Evolutionary conservation across 2,888 invertebrate species (phyloP).

Genomic region (Sycophila texana): DNA sequence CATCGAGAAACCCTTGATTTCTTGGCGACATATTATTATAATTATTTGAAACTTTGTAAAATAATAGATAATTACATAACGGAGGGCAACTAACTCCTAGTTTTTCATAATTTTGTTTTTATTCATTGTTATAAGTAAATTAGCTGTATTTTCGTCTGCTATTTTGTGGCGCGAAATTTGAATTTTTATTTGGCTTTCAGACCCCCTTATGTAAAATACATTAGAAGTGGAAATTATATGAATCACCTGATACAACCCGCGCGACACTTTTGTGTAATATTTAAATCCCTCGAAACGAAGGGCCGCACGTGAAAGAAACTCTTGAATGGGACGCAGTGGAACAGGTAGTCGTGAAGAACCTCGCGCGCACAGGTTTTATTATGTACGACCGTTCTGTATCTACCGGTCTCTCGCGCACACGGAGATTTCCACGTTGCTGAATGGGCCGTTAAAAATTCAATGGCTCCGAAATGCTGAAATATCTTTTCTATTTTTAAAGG

Average conservation of each 20-base stretch:
- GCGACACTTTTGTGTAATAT: conserved; percentile 19
- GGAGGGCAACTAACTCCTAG: no score
- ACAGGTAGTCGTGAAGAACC: conserved; percentile 33
- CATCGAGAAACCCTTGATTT: no score
- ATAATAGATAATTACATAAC: no score
- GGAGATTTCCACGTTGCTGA: neutral
- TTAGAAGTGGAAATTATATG: conserved; percentile 40
- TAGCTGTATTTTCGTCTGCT: no score
- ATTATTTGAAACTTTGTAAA: no score
- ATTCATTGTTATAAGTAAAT: no score
- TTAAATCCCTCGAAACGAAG: conserved; percentile 42
- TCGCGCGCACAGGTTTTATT: conserved; percentile 32
- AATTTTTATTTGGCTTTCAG: no score
- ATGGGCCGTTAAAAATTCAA: conserved; percentile 3
- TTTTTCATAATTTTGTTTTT: no score
- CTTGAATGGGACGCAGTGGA: conserved; percentile 24
- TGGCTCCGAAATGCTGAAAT: neutral
- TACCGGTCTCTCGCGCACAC: neutral
- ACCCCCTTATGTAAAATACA: no score
- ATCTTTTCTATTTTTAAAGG: no score
- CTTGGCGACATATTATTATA: no score
- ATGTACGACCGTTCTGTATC: conserved; percentile 15
- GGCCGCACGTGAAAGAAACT: conserved; percentile 30
- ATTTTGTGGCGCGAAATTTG: no score
- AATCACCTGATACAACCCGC: conserved; percentile 29